A percentile compares a stretch with the other conserved stretches of the same genome.
These are phyloP conservation scores for Schrankia costaestrigalis DNA, from an alignment of 2,888 invertebrate species.

Conservation along the genomic window DNA sequence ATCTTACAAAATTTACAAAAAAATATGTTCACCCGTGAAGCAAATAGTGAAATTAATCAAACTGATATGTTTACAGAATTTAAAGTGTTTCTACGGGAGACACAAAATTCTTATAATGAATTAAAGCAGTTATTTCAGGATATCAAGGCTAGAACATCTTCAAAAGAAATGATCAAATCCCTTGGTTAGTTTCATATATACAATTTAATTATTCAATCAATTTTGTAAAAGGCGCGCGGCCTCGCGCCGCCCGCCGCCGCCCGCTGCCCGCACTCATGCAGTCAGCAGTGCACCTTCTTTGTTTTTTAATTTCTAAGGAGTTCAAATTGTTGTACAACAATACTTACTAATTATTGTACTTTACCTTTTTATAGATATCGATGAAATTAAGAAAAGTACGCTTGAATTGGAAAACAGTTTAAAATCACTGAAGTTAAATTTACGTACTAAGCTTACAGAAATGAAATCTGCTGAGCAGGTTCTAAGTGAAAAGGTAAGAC, in stretches of 20 bases:
- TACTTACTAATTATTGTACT: neutral
- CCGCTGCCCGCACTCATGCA: no score
- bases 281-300: no score
- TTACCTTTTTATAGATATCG: slow-evolving; percentile 49
- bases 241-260: no score
- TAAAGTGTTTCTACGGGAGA: slow-evolving; percentile 32
- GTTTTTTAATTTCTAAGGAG: no score
- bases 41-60: slow-evolving; percentile 2
- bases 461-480: slow-evolving; percentile 41
- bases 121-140: slow-evolving; percentile 55
- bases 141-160: slow-evolving; percentile 44
- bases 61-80: slow-evolving; percentile 23
- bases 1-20: slow-evolving; percentile 34
- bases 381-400: slow-evolving; percentile 55
- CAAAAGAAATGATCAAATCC: slow-evolving; percentile 39
- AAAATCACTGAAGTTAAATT: slow-evolving; percentile 41
- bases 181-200: slow-evolving; percentile 48
- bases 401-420: slow-evolving; percentile 56
- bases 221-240: no score
- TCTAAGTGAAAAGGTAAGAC: slow-evolving; percentile 41
- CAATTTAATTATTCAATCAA: no score
- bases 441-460: slow-evolving; percentile 40
- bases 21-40: slow-evolving; percentile 6
- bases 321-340: neutral
- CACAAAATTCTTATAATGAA: slow-evolving; percentile 39